phyloP scores from a whole-genome alignment of 92 coral and sea anemone species.

The Heteractis magnifica region DNA sequence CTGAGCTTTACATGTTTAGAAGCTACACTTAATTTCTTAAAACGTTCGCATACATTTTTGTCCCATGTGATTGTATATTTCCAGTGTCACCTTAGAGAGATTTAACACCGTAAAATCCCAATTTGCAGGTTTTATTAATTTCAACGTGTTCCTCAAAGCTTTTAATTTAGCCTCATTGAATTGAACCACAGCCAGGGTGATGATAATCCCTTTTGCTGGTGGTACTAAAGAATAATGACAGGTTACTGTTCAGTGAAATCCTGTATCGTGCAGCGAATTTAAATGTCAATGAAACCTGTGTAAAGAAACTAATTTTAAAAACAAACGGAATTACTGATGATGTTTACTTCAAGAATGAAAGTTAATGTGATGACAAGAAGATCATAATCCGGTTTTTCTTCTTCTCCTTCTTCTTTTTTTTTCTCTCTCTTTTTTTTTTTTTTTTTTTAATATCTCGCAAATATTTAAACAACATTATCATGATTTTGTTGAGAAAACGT shows the following conservation, averaged over 20 bases:
- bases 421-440: not conserved
- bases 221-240: not conserved
- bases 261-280: not conserved
- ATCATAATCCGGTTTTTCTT: not conserved
- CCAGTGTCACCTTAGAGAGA: not conserved
- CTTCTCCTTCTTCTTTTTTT: not conserved
- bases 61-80: no score
- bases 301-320: not conserved
- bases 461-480: not conserved
- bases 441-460: not conserved
- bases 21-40: no score
- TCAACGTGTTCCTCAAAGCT: not conserved
- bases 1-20: no score
- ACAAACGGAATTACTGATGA: not conserved
- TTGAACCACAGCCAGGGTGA: not conserved
- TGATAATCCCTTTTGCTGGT: not conserved
- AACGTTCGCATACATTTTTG: no score
- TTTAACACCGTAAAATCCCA: not conserved
- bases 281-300: not conserved
- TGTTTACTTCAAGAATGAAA: not conserved
- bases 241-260: not conserved
- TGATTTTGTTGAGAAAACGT: not conserved
- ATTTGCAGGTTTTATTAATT: not conserved
- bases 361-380: not conserved
- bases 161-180: not conserved